These are phyloP conservation scores for Melierax canorus DNA, from an alignment of 2,113 vertebrate genomes.

Conservation along the genomic window DNA sequence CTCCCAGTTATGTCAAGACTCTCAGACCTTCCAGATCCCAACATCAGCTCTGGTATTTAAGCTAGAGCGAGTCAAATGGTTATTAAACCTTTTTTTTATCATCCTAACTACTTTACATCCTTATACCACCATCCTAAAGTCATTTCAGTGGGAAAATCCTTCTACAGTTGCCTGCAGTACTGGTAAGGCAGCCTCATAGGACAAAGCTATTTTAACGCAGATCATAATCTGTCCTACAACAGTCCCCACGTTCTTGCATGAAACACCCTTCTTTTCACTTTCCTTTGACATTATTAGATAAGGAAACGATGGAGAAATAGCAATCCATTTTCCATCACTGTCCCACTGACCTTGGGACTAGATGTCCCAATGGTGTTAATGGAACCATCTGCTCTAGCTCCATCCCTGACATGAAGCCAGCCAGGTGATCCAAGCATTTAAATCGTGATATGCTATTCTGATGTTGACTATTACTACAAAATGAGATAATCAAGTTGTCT, in stretches of 20 bases:
- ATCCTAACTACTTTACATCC: background rate
- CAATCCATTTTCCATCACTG: background rate
- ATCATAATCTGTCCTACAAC: background rate
- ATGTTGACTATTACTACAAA: background rate
- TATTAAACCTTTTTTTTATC: background rate
- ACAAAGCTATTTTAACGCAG: background rate
- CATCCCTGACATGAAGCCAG: background rate
- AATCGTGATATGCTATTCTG: background rate
- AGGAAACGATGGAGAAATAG: background rate
- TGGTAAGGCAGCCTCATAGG: background rate
- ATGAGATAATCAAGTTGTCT: background rate
- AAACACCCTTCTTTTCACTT: background rate
- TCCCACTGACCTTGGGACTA: background rate
- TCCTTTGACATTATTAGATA: background rate
- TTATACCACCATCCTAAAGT: background rate
- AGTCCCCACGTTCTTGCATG: rapidly evolving
- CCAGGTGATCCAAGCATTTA: background rate
- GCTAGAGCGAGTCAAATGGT: rapidly evolving
- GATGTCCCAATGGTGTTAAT: rapidly evolving
- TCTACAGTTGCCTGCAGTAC: background rate
- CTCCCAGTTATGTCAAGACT: background rate
- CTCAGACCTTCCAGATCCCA: background rate
- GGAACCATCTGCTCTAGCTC: background rate
- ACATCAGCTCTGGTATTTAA: background rate
- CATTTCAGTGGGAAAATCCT: background rate